Conservation (phyloP, 2,113 vertebrate genomes). For the Eubucco bourcierii region DNA sequence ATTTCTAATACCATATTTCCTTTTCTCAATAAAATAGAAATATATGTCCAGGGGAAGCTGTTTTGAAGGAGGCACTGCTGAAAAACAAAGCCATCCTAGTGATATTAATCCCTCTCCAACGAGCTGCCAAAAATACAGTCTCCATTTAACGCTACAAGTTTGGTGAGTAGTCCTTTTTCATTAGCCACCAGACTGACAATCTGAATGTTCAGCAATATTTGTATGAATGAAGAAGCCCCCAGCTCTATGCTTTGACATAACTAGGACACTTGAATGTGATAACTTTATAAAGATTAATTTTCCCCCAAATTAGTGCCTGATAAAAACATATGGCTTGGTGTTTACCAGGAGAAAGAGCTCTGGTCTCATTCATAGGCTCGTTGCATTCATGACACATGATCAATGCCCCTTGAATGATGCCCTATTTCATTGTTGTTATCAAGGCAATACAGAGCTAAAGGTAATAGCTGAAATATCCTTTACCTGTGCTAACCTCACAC, state of each 20-base stretch:
- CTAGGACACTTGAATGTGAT: conserved; percentile 49
- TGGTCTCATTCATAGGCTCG: background rate
- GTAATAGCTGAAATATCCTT: background rate
- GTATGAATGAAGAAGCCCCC: conserved; percentile 63
- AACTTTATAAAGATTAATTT: conserved; percentile 69
- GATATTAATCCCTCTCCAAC: conserved; percentile 39
- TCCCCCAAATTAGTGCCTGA: conserved; percentile 44
- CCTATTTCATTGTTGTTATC: background rate
- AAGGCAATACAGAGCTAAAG: background rate
- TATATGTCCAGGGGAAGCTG: conserved; percentile 11
- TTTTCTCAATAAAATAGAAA: conserved; percentile 60
- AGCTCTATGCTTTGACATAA: conserved; percentile 63
- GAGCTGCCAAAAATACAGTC: conserved; percentile 49
- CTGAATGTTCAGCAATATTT: conserved; percentile 57
- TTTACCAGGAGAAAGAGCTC: conserved; percentile 23
- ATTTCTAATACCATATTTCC: conserved; percentile 56
- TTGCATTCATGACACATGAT: background rate
- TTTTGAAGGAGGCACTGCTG: conserved; percentile 34
- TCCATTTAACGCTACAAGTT: conserved; percentile 44
- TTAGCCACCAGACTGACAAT: conserved; percentile 41
- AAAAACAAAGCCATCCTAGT: conserved; percentile 42
- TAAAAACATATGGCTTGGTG: conserved; percentile 49
- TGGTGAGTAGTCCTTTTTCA: conserved; percentile 59
- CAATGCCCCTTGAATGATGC: background rate
- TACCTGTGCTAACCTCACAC: background rate